A percentile compares a stretch with the other conserved stretches of the same genome.
Evolutionary conservation across 2,888 invertebrate species (phyloP).

Genomic region (Cerceris rybyensis): DNA sequence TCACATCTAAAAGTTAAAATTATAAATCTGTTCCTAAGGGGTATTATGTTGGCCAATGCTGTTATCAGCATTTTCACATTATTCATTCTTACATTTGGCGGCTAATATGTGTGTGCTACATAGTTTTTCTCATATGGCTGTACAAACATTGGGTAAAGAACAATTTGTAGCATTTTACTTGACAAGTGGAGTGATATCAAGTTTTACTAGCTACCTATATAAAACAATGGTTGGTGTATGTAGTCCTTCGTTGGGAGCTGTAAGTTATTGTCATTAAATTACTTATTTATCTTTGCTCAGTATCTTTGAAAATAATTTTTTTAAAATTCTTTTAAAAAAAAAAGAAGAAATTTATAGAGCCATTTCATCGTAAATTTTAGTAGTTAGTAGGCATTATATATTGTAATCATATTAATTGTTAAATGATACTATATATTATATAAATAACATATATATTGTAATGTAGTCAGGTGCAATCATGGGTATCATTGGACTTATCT

Average conservation of each 20-base stretch:
- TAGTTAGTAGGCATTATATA: not conserved
- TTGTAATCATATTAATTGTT: not conserved
- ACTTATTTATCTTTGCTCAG: no score
- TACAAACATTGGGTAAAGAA: conserved; percentile 91
- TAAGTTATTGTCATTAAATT: conserved; percentile 83
- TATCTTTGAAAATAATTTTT: no score
- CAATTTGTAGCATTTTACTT: conserved; percentile 96
- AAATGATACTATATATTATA: conserved; percentile 22
- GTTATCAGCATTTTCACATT: conserved; percentile 97
- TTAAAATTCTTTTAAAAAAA: no score
- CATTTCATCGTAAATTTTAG: not conserved
- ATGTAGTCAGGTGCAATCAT: conserved; percentile 97
- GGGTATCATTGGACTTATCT: conserved; percentile 93
- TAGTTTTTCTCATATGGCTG: conserved; percentile 89
- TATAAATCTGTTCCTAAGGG: conserved; percentile 82
- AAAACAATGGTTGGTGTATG: conserved; percentile 88
- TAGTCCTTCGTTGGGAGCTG: conserved; percentile 95
- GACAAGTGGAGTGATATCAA: conserved; percentile 93
- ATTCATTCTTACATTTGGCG: conserved; percentile 91
- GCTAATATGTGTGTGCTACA: conserved; percentile 98
- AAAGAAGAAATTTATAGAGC: no score
- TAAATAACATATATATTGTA: not conserved
- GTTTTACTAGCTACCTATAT: conserved; percentile 91
- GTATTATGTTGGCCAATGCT: conserved; percentile 93
- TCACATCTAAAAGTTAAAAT: conserved; percentile 12